Base-by-base conservation (phyloP, 2,113 vertebrate genomes). In the Amia ocellicauda region DNA sequence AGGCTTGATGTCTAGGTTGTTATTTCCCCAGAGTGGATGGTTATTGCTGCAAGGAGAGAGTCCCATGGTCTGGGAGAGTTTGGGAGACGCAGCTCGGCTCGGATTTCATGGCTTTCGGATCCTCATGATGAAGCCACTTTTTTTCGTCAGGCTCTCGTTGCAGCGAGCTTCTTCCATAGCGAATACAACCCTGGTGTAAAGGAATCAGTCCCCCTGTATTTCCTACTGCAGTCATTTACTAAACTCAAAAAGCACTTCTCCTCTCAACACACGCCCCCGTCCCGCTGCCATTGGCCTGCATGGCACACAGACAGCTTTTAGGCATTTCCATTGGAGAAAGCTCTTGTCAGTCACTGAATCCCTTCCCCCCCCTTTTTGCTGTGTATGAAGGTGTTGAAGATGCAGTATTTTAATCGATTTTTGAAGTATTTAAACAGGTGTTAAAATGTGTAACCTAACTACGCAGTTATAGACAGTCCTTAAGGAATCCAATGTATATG, bases 201-300 rank as follows among this genome's bases (percentile, higher is more conserved):
- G 80, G 74, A 70, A 69, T 78, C 77, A 76, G 85, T 78, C 86
- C 79, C 85, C 78, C 84, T 82, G 86, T 83, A 74, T 89, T 92
- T 91, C 91, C 88, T 94, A 87, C 94, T 95, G 95, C 95, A 99
- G 97, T 98, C 92, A 98, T 98, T 97, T 96, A 94, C 88, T 92
- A 95, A 95, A 96, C 93, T 93, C 89, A 85, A 83, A 80, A 82
- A 80, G 78, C 89, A 89, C 81, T 85, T 85, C 86, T 78, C 85
- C 79, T 86, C 69, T 83, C 67, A 73, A 77, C 75, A 88, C 92
- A 92, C 91, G 91, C 95, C 93, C 88, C 86, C 86, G 72, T 11
- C 59, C 69, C 45, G 68, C 78, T 64, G 77, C 75, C 72, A 97
- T 98, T 97, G 94, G 95, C 69, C 81, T 14, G 40, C 13, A 0